Evolutionary conservation across 2,113 vertebrate genomes (phyloP).

Genomic region (Thryonomys swinderianus): DNA sequence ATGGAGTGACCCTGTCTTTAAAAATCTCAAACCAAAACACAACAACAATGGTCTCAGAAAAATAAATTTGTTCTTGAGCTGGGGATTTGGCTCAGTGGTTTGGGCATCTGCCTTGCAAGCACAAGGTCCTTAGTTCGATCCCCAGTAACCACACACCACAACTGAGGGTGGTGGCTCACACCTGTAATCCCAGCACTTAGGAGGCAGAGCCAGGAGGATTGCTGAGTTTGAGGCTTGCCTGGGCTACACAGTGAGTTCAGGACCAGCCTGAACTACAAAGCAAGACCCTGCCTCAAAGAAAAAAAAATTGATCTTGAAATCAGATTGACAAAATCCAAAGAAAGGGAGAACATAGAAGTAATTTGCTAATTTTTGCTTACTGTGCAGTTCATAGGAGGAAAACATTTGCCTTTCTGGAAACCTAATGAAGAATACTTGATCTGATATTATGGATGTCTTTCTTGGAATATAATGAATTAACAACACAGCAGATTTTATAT

Average conservation of each 20-base stretch:
- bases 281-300: too few species aligned
- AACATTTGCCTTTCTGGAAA: not conserved
- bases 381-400: not conserved
- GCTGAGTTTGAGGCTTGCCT: too few species aligned
- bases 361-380: constrained; percentile 8
- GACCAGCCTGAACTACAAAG: too few species aligned
- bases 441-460: not conserved
- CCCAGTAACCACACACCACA: too few species aligned
- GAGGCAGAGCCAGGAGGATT: too few species aligned
- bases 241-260: too few species aligned
- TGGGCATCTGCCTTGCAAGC: too few species aligned
- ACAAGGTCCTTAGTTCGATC: too few species aligned
- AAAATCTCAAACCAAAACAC: not conserved
- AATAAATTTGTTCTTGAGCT: not conserved
- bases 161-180: too few species aligned
- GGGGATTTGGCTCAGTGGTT: too few species aligned
- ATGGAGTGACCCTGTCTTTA: not conserved
- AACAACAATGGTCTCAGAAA: not conserved
- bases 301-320: not conserved
- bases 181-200: too few species aligned
- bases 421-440: not conserved
- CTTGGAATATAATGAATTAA: not conserved
- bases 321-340: not conserved
- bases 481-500: not conserved
- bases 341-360: not conserved